phyloP scores from a whole-genome alignment of 2,113 vertebrate genomes.

The human (Homo sapiens) region GRCh38 chr17:40694501-40695000 shows the following conservation, averaged over 20 bases:
- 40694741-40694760: neutral
- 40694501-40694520: neutral
- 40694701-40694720: slow-evolving; percentile 20
- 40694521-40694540: neutral
- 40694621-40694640: neutral
- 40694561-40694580: neutral
- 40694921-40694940: neutral
- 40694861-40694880: neutral
- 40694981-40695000: no score
- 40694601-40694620: neutral
- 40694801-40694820: slow-evolving; percentile 1
- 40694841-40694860: neutral
- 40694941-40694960: no score
- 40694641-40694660: neutral
- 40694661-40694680: neutral
- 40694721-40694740: slow-evolving; percentile 32
- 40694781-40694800: neutral
- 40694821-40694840: neutral
- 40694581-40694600: neutral
- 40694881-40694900: neutral
- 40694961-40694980: no score
- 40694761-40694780: neutral
- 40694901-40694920: neutral
- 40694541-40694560: neutral
- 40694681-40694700: neutral